These are phyloP conservation scores for Drosophila kurseongensis DNA, from an alignment of 1,140 invertebrate species.

Conservation along the genomic window DNA sequence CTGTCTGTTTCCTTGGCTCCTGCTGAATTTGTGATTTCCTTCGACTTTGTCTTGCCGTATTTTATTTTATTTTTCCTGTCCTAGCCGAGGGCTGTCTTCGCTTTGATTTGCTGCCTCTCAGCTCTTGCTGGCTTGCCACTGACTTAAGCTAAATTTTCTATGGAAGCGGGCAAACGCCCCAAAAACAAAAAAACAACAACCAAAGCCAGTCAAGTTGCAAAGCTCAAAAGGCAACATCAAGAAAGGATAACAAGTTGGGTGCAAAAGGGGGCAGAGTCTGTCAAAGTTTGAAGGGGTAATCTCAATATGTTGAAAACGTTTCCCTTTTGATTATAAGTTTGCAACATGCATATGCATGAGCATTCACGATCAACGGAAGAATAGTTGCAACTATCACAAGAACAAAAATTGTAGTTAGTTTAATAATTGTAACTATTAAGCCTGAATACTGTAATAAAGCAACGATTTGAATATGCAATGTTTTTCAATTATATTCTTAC, in stretches of 20 bases:
- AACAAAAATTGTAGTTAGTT: too few species aligned
- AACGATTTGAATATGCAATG: too few species aligned
- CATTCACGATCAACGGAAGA: background rate
- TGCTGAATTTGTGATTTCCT: conserved; percentile 38
- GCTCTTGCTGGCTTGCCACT: conserved; percentile 38
- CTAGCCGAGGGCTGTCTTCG: conserved; percentile 18
- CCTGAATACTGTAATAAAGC: too few species aligned
- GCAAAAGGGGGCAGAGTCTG: conserved; percentile 7
- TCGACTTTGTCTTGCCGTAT: conserved; percentile 19
- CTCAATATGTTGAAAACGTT: conserved; percentile 15
- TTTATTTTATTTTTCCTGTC: background rate
- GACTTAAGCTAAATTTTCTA: conserved; percentile 58
- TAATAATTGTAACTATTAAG: too few species aligned
- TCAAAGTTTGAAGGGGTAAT: conserved; percentile 27
- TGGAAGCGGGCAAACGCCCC: conserved; percentile 9
- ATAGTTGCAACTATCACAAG: too few species aligned
- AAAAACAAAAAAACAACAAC: background rate
- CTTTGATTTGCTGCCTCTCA: conserved; percentile 49
- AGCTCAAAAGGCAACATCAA: conserved; percentile 22
- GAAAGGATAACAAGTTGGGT: background rate
- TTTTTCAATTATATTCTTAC: too few species aligned
- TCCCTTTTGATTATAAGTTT: conserved; percentile 12
- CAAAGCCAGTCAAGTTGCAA: conserved; percentile 12
- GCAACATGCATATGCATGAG: conserved; percentile 9
- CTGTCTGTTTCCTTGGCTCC: conserved; percentile 32